Evolutionary conservation across 2,113 vertebrate species (phyloP), one percentile per base, ranked within the genome.

Genomic region (Gavia stellata): DNA sequence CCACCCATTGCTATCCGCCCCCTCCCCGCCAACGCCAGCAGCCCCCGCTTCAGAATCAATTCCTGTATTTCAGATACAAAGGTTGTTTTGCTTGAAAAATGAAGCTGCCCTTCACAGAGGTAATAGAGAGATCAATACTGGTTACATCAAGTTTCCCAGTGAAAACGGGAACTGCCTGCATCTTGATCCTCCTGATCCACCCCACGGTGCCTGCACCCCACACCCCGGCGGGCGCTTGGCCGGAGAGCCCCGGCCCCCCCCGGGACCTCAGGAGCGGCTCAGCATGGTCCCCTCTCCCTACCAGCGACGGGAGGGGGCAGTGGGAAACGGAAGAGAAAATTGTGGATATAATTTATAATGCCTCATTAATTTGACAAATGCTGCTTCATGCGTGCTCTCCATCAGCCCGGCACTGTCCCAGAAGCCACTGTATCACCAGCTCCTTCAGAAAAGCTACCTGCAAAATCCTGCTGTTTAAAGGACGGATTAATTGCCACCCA

Each of bases 311-410:
- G 92, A 97, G 94, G 73, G 93, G 86, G 91, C 9, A 53, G 92
- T 10, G 21, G 74, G 84, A 93, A 96, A 92, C 44, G 63, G 89
- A 61, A 97, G 92, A 94, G 90, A 84, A 95, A 95, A 93, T 80
- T 81, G 96, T 81, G 92, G 93, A 34, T 81, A 78, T 93, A 86
- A 93, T 95, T 97, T 96, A 89, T 87, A 82, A 94, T 52, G 95
- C 94, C 94, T 96, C 95, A 87, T 96, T 96, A 95, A 95, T 93
- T 94, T 95, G 97, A 95, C 91, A 91, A 96, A 94, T 81, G 94
- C 77, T 0, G 62, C 94, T 45, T 71, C 88, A 71, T n/a, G 86
- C 77, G 20, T 74, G 90, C 82, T 88, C 95, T 72, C 92, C 8
- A 4, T 82, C 94, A 93, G 90, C 88, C 90, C 78, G 24, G 63